A percentile compares a stretch with the other conserved stretches of the same genome.
phyloP scores from a whole-genome alignment of 1,140 invertebrate species.

The Gonioctena quinquepunctata region DNA sequence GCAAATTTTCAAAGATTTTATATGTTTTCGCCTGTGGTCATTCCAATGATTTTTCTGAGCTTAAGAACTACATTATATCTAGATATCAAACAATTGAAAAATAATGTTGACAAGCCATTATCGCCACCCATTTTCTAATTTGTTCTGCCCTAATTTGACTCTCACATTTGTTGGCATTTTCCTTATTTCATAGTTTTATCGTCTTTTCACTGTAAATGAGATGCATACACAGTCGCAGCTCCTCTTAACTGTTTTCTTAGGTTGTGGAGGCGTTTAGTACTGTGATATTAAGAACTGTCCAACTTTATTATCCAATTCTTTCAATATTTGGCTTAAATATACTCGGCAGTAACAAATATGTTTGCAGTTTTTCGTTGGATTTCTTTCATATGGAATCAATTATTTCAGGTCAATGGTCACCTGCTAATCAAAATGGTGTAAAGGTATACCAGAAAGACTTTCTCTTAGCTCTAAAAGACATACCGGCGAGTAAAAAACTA shows the following conservation, averaged over 20 bases:
- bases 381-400: not conserved
- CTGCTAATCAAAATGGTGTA: conserved; percentile 77
- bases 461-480: conserved; percentile 72
- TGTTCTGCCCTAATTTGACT: no score
- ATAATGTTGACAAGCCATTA: no score
- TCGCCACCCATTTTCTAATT: no score
- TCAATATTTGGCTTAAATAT: not conserved
- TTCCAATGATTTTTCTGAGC: no score
- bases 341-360: not conserved
- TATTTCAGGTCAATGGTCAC: conserved; percentile 79
- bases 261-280: not conserved
- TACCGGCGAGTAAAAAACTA: conserved; percentile 73
- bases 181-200: no score
- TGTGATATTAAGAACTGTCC: not conserved
- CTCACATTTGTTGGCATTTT: no score
- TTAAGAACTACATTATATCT: no score
- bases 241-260: not conserved
- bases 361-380: not conserved
- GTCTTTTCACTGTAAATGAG: no score
- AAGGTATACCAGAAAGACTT: conserved; percentile 83
- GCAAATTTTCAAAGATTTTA: no score
- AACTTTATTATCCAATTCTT: not conserved
- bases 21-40: no score
- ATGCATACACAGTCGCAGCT: conserved; percentile 11
- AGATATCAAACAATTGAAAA: no score